Conservation (phyloP, 2,113 vertebrate species). For the Caretta caretta region DNA sequence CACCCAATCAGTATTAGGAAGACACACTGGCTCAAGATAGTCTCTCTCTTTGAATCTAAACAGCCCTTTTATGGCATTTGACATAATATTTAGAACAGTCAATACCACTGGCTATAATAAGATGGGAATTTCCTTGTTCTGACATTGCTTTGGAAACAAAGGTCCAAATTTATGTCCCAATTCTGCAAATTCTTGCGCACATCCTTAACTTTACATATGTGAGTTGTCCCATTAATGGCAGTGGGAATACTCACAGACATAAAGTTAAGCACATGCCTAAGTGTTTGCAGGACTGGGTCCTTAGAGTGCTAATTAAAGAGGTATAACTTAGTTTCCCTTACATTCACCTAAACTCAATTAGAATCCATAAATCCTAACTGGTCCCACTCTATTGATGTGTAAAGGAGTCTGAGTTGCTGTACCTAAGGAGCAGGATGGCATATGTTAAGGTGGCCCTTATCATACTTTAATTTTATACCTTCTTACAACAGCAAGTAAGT, state of each 20-base stretch:
- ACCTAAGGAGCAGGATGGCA: not conserved
- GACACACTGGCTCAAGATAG: not conserved
- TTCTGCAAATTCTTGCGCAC: not conserved
- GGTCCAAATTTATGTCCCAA: not conserved
- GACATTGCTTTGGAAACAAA: not conserved
- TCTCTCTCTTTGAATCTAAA: constrained; percentile 25
- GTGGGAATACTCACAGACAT: not conserved
- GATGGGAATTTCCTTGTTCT: not conserved
- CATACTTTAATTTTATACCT: not conserved
- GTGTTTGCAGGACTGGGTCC: not conserved
- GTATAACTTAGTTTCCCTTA: not conserved
- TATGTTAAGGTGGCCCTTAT: not conserved
- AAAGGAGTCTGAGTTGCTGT: not conserved
- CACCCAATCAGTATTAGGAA: not conserved
- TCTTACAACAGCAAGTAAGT: not conserved
- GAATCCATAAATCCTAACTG: not conserved
- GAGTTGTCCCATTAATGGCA: not conserved
- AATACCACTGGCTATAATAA: not conserved
- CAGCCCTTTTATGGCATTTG: not conserved
- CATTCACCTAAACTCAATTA: not conserved
- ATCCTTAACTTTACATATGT: not conserved
- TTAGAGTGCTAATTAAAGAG: not conserved
- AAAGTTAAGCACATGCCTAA: not conserved
- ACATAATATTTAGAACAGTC: not conserved
- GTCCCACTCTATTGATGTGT: not conserved